Evolutionary conservation across 2,113 vertebrate genomes (phyloP).

Genomic region (Trichomycterus rosablanca): DNA sequence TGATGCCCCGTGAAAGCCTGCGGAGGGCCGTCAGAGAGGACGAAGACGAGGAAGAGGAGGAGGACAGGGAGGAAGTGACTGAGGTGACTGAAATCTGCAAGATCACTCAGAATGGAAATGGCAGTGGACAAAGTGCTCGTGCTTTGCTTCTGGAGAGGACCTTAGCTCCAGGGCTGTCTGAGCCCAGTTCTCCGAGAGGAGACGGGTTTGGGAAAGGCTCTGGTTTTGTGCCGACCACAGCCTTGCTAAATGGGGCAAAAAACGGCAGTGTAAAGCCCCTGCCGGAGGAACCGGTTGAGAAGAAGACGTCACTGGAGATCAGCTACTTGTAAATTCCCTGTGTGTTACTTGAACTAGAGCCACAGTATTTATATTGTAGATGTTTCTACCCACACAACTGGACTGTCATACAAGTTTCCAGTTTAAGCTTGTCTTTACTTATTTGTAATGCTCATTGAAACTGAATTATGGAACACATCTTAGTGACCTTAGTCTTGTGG

Average conservation of each 20-base stretch:
- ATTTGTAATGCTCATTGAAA: not conserved
- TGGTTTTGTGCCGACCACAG: conserved; percentile 35
- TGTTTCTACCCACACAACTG: not conserved
- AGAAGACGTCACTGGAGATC: conserved; percentile 67
- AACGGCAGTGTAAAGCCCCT: conserved; percentile 62
- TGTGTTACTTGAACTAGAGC: conserved; percentile 20
- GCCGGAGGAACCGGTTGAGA: conserved; percentile 66
- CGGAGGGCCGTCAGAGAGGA: conserved; percentile 50
- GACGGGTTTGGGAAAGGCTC: conserved; percentile 49
- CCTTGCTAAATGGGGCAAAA: conserved; percentile 57
- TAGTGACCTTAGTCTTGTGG: not conserved
- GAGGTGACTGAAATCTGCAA: conserved; percentile 75
- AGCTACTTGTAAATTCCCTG: conserved; percentile 74
- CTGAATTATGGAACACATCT: not conserved
- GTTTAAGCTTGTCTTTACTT: not conserved
- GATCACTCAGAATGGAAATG: conserved; percentile 73
- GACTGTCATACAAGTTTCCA: not conserved
- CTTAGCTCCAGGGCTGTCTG: conserved; percentile 22
- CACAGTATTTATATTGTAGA: conserved; percentile 29
- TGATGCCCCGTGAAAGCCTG: conserved; percentile 69
- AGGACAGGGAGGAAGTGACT: conserved; percentile 51
- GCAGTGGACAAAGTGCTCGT: conserved; percentile 51
- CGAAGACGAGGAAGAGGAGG: conserved; percentile 61
- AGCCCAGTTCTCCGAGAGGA: conserved; percentile 43
- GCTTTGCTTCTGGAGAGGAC: conserved; percentile 53